phyloP scores from a whole-genome alignment of 2,113 vertebrate species.

The Sapayoa aenigma region DNA sequence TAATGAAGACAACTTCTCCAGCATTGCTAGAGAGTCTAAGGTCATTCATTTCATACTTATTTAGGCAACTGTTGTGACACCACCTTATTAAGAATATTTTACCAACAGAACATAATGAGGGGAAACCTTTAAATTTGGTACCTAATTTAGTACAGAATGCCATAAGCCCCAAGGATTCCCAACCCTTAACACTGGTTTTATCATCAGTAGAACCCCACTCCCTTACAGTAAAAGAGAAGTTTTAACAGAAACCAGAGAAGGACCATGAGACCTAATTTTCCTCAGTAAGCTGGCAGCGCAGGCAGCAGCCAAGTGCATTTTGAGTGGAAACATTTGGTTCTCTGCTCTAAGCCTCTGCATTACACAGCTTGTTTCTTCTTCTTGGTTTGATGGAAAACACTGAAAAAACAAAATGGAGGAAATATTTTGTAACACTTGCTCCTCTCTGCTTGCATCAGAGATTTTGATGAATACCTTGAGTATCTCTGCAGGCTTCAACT shows the following conservation, averaged over 20 bases:
- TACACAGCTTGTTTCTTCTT: neutral
- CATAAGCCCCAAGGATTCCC: neutral
- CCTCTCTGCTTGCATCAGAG: neutral
- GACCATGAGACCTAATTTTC: fast-evolving
- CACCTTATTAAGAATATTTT: neutral
- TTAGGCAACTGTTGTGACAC: neutral
- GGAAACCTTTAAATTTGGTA: neutral
- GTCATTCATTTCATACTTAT: neutral
- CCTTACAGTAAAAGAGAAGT: neutral
- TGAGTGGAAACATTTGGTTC: neutral
- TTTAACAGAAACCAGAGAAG: neutral
- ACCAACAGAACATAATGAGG: neutral
- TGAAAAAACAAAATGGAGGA: neutral
- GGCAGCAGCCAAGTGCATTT: neutral
- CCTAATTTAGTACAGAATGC: neutral
- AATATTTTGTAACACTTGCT: neutral
- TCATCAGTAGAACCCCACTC: neutral
- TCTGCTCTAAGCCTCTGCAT: neutral
- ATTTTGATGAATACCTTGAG: neutral
- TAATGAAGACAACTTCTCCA: neutral
- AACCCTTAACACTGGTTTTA: neutral
- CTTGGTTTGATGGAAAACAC: neutral
- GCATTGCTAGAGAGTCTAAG: neutral
- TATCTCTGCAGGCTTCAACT: neutral
- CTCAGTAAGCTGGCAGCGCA: neutral